Evolutionary conservation across 2,888 invertebrate species (phyloP).

Genomic region (Flexamia atlantica): DNA sequence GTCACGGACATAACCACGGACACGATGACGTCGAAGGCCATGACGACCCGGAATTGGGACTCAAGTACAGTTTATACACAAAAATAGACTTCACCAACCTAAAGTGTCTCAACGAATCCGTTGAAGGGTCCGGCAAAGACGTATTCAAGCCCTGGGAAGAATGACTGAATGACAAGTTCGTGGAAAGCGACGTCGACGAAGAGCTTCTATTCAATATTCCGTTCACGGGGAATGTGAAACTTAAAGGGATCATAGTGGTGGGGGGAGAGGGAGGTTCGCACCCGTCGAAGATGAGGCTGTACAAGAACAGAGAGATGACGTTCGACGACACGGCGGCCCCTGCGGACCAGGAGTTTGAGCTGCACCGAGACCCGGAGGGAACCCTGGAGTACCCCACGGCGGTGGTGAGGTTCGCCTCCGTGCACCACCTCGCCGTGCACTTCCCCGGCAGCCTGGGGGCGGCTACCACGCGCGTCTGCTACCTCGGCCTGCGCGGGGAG

Average conservation of each 20-base stretch:
- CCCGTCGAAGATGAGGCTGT: slow-evolving; percentile 91
- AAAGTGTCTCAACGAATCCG: slow-evolving; percentile 93
- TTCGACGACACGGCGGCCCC: slow-evolving; percentile 89
- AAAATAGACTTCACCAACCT: slow-evolving; percentile 94
- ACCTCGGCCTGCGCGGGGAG: too few species aligned
- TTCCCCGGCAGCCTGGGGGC: too few species aligned
- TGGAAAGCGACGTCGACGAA: slow-evolving; percentile 97
- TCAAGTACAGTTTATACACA: slow-evolving; percentile 90
- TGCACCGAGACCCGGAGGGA: slow-evolving; percentile 89
- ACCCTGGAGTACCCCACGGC: slow-evolving; percentile 92
- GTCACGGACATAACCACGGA: slow-evolving; percentile 72
- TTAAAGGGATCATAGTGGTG: slow-evolving; percentile 94
- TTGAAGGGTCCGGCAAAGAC: slow-evolving; percentile 90
- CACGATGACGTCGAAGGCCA: slow-evolving; percentile 81
- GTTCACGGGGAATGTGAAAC: slow-evolving; percentile 96
- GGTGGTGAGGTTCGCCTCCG: too few species aligned
- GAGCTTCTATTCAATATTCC: slow-evolving; percentile 98
- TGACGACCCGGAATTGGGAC: slow-evolving; percentile 84
- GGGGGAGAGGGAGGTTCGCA: slow-evolving; percentile 93
- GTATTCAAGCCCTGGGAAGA: slow-evolving; percentile 97
- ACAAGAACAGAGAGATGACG: slow-evolving; percentile 95
- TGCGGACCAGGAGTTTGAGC: slow-evolving; percentile 94
- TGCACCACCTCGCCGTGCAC: too few species aligned
- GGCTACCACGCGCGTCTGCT: too few species aligned
- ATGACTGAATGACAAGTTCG: slow-evolving; percentile 91